These are phyloP conservation scores for Phocoena sinus DNA, from an alignment of 2,113 vertebrate species.

Conservation along the genomic window DNA sequence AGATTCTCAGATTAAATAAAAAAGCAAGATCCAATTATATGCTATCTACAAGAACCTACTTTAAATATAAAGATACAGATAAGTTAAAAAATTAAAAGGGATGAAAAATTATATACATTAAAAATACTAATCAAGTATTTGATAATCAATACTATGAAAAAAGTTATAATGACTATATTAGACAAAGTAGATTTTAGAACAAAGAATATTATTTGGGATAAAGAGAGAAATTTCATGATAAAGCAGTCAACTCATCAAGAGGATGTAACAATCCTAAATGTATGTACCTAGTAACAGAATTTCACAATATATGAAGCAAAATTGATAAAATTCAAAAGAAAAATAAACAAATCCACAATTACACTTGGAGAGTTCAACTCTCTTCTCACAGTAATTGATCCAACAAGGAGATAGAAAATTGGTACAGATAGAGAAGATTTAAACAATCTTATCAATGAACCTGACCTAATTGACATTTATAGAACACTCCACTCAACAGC, in stretches of 20 bases:
- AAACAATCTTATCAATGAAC: background rate
- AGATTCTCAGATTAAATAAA: background rate
- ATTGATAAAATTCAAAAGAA: background rate
- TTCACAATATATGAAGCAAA: background rate
- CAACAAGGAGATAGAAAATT: background rate
- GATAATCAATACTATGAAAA: background rate
- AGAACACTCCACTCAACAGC: background rate
- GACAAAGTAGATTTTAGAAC: background rate
- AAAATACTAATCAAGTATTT: background rate
- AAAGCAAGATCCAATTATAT: background rate
- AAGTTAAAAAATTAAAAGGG: slow-evolving; percentile 7
- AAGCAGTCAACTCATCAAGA: background rate
- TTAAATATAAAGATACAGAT: background rate
- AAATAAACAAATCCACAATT: background rate
- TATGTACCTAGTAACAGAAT: background rate
- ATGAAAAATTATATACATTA: background rate
- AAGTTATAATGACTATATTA: background rate
- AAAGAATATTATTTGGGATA: background rate
- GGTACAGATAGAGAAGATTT: background rate
- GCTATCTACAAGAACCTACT: background rate
- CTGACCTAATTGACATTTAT: background rate
- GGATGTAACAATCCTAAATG: background rate
- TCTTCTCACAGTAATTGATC: background rate
- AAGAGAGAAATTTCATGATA: background rate
- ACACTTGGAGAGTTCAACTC: background rate